Evolutionary conservation across 2,797 vertebrate species (phyloP).

Genomic region (Leucoraja ocellata): DNA sequence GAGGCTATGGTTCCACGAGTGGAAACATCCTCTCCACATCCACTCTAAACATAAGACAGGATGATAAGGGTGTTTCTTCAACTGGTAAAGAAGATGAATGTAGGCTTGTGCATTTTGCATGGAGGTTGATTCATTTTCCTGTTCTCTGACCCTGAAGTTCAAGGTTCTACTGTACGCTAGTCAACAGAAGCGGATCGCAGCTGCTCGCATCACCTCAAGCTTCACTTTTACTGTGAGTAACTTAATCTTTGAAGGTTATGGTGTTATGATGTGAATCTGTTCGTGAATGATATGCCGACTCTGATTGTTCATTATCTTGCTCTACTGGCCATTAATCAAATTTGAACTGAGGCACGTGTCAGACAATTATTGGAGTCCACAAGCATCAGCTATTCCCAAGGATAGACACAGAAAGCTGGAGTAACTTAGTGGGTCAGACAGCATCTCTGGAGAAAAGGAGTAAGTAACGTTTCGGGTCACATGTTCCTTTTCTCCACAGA

Average conservation of each 20-base stretch:
- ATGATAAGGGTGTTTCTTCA: neutral
- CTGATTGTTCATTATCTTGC: neutral
- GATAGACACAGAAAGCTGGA: too few species aligned
- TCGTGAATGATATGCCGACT: neutral
- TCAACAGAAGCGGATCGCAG: slow-evolving; percentile 79
- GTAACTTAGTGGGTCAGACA: too few species aligned
- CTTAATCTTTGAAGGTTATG: neutral
- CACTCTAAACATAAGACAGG: too few species aligned
- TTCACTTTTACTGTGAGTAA: slow-evolving; percentile 77
- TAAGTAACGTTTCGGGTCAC: too few species aligned
- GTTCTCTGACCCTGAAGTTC: slow-evolving; percentile 62
- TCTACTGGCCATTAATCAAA: neutral
- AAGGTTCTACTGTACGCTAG: slow-evolving; percentile 85
- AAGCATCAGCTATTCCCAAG: neutral
- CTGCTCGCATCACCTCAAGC: slow-evolving; percentile 73
- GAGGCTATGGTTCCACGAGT: too few species aligned
- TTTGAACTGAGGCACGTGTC: too few species aligned
- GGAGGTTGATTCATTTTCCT: slow-evolving; percentile 30
- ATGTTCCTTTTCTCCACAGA: too few species aligned
- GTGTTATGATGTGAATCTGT: neutral
- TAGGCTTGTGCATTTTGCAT: neutral
- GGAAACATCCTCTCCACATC: too few species aligned
- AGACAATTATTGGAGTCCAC: neutral
- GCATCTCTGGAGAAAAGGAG: too few species aligned
- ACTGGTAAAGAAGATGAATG: neutral